These are phyloP conservation scores for Pterostichus niger DNA, from an alignment of 2,888 invertebrate species.

Conservation along the genomic window DNA sequence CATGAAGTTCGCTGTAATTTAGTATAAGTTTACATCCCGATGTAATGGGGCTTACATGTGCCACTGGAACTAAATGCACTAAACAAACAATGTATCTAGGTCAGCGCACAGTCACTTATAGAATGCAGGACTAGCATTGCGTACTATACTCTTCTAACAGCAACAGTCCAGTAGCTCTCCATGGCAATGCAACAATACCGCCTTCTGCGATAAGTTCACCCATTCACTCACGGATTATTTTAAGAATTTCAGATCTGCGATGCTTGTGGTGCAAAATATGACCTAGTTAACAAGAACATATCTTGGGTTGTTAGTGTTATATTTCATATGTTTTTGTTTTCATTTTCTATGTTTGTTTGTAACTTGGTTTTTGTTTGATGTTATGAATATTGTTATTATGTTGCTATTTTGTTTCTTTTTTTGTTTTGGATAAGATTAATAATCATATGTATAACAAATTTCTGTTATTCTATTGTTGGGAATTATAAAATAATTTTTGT, in stretches of 20 bases:
- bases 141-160: background rate
- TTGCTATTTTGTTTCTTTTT: no score
- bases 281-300: background rate
- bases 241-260: no score
- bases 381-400: no score
- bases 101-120: constrained; percentile 40
- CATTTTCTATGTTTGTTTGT: no score
- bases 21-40: constrained; percentile 9
- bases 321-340: no score
- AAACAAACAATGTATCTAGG: constrained; percentile 41
- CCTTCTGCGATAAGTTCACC: constrained; percentile 21
- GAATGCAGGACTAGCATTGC: constrained; percentile 23
- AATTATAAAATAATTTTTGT: no score
- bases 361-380: no score
- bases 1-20: background rate
- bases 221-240: constrained; percentile 26
- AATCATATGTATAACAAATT: no score
- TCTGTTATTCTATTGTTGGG: no score
- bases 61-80: constrained; percentile 44
- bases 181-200: constrained; percentile 1
- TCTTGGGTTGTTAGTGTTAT: background rate
- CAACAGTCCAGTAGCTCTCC: no score
- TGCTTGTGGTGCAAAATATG: no score
- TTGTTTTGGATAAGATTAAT: no score
- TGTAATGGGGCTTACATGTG: constrained; percentile 24